A percentile compares a stretch with the other conserved stretches of the same genome.
These are phyloP conservation scores for Liopterus haemorrhoidalis DNA, from an alignment of 2,888 invertebrate genomes.

Conservation along the genomic window DNA sequence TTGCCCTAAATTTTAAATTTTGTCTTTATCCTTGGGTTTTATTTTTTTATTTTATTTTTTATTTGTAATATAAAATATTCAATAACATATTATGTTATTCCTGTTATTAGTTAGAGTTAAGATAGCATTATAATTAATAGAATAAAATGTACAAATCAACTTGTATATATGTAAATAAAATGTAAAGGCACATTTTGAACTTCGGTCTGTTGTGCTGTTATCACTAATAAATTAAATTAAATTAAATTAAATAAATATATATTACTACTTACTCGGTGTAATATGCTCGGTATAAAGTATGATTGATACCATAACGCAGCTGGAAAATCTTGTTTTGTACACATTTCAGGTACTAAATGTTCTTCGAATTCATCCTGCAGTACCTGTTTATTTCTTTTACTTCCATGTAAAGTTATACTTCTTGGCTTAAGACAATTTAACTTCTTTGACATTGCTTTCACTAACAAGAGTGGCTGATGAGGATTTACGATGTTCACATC, in stretches of 20 bases:
- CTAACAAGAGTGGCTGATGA: constrained; percentile 74
- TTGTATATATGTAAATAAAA: too few species aligned
- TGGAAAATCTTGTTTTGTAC: constrained; percentile 65
- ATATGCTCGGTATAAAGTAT: constrained; percentile 72
- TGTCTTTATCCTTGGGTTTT: too few species aligned
- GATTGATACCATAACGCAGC: constrained; percentile 80
- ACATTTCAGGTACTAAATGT: constrained; percentile 82
- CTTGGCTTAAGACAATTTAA: constrained; percentile 58
- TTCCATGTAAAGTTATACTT: constrained; percentile 34
- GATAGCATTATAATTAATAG: too few species aligned
- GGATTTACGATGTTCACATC: constrained; percentile 55
- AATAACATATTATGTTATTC: too few species aligned
- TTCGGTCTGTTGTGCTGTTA: too few species aligned
- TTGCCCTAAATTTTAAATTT: too few species aligned
- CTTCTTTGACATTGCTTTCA: constrained; percentile 58
- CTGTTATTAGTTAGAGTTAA: too few species aligned
- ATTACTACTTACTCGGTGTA: constrained; percentile 61
- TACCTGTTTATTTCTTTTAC: constrained; percentile 44
- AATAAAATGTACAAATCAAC: too few species aligned
- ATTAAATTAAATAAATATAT: background rate
- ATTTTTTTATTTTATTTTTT: too few species aligned
- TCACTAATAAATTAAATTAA: too few species aligned
- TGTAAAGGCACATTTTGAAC: too few species aligned
- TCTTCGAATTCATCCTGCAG: constrained; percentile 55
- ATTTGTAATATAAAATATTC: too few species aligned